These are phyloP conservation scores for Riptortus pedestris DNA, from an alignment of 1,140 invertebrate genomes.

Conservation along the genomic window DNA sequence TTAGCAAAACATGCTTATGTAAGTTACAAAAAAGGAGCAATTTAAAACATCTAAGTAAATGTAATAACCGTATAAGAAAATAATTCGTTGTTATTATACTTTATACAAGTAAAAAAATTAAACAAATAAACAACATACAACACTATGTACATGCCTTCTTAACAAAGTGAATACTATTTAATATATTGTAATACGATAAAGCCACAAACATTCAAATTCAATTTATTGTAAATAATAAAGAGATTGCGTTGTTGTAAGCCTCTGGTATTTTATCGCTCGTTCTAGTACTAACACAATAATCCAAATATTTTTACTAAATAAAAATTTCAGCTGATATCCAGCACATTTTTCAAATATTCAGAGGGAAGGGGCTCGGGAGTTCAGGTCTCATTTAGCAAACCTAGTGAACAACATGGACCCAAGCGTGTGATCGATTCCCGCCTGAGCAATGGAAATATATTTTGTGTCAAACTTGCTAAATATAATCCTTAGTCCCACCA, in stretches of 20 bases:
- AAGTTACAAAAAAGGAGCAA: background rate
- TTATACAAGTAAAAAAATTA: background rate
- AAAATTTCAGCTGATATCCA: too few species aligned
- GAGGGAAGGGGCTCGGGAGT: too few species aligned
- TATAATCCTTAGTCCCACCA: too few species aligned
- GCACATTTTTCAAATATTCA: too few species aligned
- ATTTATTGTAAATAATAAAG: background rate
- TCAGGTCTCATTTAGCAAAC: too few species aligned
- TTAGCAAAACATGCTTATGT: background rate
- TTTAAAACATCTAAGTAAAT: background rate
- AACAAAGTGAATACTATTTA: background rate
- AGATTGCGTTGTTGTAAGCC: background rate
- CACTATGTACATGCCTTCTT: background rate
- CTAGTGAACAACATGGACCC: too few species aligned
- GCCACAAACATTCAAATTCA: background rate
- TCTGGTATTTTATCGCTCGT: background rate
- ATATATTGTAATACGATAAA: background rate
- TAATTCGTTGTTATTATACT: constrained; percentile 9
- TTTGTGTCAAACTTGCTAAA: too few species aligned
- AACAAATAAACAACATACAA: background rate
- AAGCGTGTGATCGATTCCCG: too few species aligned
- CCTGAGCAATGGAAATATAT: too few species aligned
- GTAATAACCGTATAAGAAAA: constrained; percentile 7
- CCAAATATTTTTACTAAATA: too few species aligned
- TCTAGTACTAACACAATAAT: too few species aligned